phyloP scores from a whole-genome alignment of 2,113 vertebrate genomes.

The Thinocorus orbignyianus region DNA sequence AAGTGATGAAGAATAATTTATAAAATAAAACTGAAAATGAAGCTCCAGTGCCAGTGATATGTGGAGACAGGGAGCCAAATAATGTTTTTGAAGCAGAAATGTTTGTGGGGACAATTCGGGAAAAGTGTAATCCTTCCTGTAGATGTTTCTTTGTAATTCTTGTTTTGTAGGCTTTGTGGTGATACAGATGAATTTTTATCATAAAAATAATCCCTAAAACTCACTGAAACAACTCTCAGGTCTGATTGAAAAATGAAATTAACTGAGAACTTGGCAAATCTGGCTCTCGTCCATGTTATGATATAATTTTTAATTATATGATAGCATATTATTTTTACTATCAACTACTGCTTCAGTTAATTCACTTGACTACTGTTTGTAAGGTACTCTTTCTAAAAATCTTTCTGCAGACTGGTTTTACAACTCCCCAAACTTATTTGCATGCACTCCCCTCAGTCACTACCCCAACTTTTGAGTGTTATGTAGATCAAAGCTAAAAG shows the following conservation, averaged over 20 bases:
- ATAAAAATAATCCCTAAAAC: background rate
- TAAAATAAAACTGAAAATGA: background rate
- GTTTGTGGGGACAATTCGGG: background rate
- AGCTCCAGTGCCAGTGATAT: background rate
- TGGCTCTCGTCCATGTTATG: background rate
- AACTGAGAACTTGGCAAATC: background rate
- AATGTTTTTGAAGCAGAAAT: background rate
- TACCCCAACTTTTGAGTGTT: background rate
- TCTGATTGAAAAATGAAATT: background rate
- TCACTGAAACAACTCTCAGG: background rate
- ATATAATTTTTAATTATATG: background rate
- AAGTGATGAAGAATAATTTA: background rate
- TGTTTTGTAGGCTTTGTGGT: background rate
- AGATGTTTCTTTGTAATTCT: background rate
- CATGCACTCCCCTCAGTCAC: fast-evolving
- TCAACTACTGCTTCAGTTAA: background rate
- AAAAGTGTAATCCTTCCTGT: background rate
- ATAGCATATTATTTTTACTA: background rate
- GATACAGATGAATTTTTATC: background rate
- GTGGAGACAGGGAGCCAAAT: background rate
- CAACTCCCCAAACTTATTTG: background rate
- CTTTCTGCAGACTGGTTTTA: background rate
- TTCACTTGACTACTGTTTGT: background rate
- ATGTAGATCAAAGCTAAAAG: background rate
- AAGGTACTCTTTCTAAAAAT: background rate